Evolutionary conservation across 2,797 vertebrate genomes (phyloP).

Genomic region (Ceyx erithaca): DNA sequence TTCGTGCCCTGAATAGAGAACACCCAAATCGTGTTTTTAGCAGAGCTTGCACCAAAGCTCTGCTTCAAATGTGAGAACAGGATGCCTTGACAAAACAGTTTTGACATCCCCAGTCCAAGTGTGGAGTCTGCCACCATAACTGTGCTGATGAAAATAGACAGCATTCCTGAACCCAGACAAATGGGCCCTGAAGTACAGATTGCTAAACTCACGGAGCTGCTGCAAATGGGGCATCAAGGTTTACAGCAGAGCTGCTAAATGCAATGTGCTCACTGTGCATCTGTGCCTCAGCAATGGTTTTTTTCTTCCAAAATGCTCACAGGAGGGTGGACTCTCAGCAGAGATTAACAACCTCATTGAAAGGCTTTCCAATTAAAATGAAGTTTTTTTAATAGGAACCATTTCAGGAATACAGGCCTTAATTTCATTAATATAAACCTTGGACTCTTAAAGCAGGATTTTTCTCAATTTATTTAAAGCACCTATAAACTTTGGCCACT

Average conservation of each 20-base stretch:
- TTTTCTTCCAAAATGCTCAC: neutral
- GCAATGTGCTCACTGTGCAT: neutral
- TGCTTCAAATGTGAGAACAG: neutral
- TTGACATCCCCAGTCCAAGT: neutral
- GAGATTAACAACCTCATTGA: neutral
- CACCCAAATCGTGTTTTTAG: conserved; percentile 22
- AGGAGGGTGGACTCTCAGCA: neutral
- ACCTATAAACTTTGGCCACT: neutral
- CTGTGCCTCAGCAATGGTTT: neutral
- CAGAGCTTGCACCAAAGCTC: neutral
- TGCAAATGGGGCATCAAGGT: neutral
- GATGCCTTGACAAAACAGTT: conserved; percentile 15
- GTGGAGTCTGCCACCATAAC: conserved; percentile 50
- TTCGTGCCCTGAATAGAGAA: conserved; percentile 37
- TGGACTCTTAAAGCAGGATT: neutral
- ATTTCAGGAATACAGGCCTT: neutral
- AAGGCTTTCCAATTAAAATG: neutral
- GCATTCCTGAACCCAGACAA: neutral
- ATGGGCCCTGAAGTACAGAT: neutral
- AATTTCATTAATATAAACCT: neutral
- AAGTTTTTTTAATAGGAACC: neutral
- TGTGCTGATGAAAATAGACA: conserved; percentile 43
- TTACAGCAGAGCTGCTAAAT: neutral
- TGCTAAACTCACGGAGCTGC: neutral
- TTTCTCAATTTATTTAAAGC: neutral